Percentiles rank a stretch among this genome's conserved stretches.
phyloP scores from a whole-genome alignment of 1,140 invertebrate genomes.

The Zophobas morio region DNA sequence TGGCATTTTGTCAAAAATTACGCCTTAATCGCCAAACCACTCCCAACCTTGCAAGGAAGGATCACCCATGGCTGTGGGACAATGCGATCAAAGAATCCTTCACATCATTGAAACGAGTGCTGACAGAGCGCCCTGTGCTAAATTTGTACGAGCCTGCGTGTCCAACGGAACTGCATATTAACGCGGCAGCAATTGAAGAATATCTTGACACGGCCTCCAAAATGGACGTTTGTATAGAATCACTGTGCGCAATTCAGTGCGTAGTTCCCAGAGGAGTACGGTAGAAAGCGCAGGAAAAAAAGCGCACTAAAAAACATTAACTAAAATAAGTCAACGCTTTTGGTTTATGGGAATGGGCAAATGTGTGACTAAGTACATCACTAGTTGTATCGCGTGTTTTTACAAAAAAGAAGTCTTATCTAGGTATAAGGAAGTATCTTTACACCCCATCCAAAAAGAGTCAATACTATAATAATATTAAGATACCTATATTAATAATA shows the following conservation, averaged over 20 bases:
- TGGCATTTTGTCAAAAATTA: too few species aligned
- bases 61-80: too few species aligned
- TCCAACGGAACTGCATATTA: too few species aligned
- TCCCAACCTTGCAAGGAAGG: too few species aligned
- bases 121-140: too few species aligned
- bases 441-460: conserved; percentile 62
- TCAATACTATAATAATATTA: conserved; percentile 47
- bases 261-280: conserved; percentile 61
- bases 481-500: background rate
- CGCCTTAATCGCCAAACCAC: too few species aligned
- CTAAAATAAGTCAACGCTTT: conserved; percentile 55
- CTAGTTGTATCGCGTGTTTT: background rate
- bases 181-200: too few species aligned
- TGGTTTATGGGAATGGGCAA: conserved; percentile 63
- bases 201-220: conserved; percentile 2
- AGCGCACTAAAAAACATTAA: conserved; percentile 62
- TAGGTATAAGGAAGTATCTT: conserved; percentile 51
- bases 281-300: conserved; percentile 61
- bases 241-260: conserved; percentile 57
- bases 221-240: conserved; percentile 58
- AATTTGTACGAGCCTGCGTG: too few species aligned
- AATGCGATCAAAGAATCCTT: too few species aligned
- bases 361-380: conserved; percentile 50
- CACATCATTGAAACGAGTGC: too few species aligned
- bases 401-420: background rate